Evolutionary conservation across 2,888 invertebrate genomes (phyloP), one percentile per base, ranked within the genome.

Genomic region (Apodemia mormo): DNA sequence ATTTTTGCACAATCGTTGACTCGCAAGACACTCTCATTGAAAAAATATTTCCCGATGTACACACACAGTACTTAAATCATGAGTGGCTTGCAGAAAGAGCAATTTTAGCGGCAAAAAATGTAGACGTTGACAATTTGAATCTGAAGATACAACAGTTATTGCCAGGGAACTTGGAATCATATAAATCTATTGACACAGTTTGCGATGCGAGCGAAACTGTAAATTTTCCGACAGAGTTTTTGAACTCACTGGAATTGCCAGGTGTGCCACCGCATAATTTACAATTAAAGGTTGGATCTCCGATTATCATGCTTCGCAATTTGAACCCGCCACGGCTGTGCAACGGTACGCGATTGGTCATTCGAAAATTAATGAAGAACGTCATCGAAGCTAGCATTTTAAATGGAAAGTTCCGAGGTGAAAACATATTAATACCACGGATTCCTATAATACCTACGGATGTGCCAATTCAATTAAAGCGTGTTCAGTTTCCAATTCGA

Each of bases 21-120:
- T 80, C 79, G 73, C 77, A 80, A 79, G 54, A 77, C 73, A 66
- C 61, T 68, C 73, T 79, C 43, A 78, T 80, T 77, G 74, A 78
- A 40, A 40, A 69, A 14, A 76, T 79, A 70, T 78, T 79, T 71
- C 76, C 77, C 65, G 75, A 81, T 76, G 67, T 75, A n/a, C n/a
- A 70, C 68, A 75, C 68, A 68, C 66, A 81, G 45, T 79, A 80
- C 71, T 67, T 69, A 65, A 77, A 81, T 77, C 76, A 78, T 78
- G 71, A 71, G n/a, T n/a, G 79, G 80, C 76, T 84, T 12, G 52
- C 71, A 69, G 77, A 82, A 76, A 68, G 80, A 71, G 79, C 79
- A n/a, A n/a, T n/a, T n/a, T n/a, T n/a, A n/a, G 79, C 80, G 52
- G 77, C 82, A 70, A 82, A 80, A 77, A 83, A 82, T 74, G 73